Base-by-base conservation (phyloP, 2,888 invertebrate species). In the Macaria liturata region DNA sequence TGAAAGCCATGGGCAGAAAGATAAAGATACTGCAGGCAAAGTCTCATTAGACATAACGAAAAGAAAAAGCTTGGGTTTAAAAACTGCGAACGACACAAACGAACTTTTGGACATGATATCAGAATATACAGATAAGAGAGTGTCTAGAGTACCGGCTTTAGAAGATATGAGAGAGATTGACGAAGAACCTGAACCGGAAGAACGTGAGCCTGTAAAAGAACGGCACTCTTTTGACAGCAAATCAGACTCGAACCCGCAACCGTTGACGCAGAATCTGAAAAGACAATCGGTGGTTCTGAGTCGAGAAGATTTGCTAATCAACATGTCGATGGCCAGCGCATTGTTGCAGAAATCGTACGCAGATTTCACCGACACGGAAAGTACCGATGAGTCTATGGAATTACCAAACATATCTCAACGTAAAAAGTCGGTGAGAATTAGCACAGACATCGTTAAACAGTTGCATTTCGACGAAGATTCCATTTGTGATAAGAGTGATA, bases 381-480 rank as follows among this genome's bases (percentile, higher is more conserved):
- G 50, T 7, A 62, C 71, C 0, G 80, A 79, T 0, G 81, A 80
- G 1, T 69, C 70, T 0, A 68, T 67, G 43, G 72, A 68, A 4
- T 67, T 55, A 3, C 65, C 58, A 3, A 57, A 61, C 1, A 50
- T 50, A 6, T 54, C 57, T 9, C 32, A 50, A 2, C 48, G 53
- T 0, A 71, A 65, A n/a, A 80, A 71, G 30, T 64, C 75, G 0
- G 62, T 63, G 0, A 70, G 80, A 31, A 52, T 75, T 32, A 85
- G 83, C 65, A 74, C 62, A n/a, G 87, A 86, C 34, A 83, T 90
- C 0, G 84, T 87, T 0, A 89, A 89, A 68, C 84, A 83, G 0
- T 65, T 91, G n/a, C 70, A 84, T 5, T 90, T 88, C 55, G 86
- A 88, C 45, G 85, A 86, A 3, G 85, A 86, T 6, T 81, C 84